Evolutionary conservation across 23 tunicate genomes (phyloP).

Genomic region (Halocynthia aurantium): DNA sequence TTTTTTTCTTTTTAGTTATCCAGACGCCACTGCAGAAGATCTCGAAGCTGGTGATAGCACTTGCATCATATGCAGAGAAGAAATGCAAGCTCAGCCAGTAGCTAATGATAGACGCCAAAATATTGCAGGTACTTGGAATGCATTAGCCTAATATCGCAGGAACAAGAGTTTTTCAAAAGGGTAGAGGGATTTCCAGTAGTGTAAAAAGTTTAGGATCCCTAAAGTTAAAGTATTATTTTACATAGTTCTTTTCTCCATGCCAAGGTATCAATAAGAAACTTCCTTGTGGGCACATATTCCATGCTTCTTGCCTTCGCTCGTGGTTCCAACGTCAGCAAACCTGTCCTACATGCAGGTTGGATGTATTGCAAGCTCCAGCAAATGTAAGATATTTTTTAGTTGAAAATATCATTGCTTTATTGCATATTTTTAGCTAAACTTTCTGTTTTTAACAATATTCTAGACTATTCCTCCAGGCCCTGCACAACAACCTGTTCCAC

Average conservation of each 20-base stretch:
- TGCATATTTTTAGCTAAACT: not conserved
- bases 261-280: slow-evolving; percentile 80
- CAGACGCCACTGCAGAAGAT: slow-evolving; percentile 96
- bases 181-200: too few species aligned
- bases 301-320: slow-evolving; percentile 93
- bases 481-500: slow-evolving; percentile 24
- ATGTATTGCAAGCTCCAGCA: slow-evolving; percentile 58
- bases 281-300: slow-evolving; percentile 98
- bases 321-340: slow-evolving; percentile 99
- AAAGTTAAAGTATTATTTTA: not conserved
- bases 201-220: too few species aligned
- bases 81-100: slow-evolving; percentile 49
- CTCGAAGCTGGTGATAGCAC: slow-evolving; percentile 78
- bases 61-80: slow-evolving; percentile 96
- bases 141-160: not conserved
- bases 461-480: slow-evolving; percentile 21
- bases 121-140: slow-evolving; percentile 3
- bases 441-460: not conserved
- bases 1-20: slow-evolving; percentile 34
- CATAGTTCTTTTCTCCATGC: not conserved
- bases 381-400: not conserved
- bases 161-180: too few species aligned
- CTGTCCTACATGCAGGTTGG: slow-evolving; percentile 95
- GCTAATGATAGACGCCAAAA: slow-evolving; percentile 23
- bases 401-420: not conserved